phyloP scores from a whole-genome alignment of 2,113 vertebrate genomes.

The Gymnocephalus cernua region DNA sequence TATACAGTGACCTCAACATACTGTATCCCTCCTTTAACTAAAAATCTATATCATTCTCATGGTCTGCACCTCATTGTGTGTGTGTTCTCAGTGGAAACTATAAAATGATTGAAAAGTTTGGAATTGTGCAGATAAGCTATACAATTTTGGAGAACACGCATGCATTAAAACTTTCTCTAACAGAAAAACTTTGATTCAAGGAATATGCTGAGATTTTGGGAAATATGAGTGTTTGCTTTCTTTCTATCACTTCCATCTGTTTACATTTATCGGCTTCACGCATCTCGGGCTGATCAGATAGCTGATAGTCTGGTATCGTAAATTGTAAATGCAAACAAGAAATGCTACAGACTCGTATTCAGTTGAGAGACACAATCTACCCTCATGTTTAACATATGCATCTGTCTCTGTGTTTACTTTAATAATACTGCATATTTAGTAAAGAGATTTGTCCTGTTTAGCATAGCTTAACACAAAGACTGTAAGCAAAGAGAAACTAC shows the following conservation, averaged over 20 bases:
- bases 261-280: background rate
- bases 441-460: background rate
- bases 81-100: background rate
- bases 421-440: background rate
- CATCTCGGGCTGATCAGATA: background rate
- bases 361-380: background rate
- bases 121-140: background rate
- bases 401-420: background rate
- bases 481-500: background rate
- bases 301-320: background rate
- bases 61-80: background rate
- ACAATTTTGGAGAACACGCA: no score
- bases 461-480: background rate
- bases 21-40: background rate
- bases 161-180: background rate
- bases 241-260: background rate
- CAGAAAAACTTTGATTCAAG: background rate
- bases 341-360: background rate
- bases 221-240: background rate
- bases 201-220: background rate
- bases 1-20: background rate
- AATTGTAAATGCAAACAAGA: no score
- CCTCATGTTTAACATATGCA: background rate
- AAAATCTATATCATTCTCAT: background rate
- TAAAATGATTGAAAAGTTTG: background rate